These are phyloP conservation scores for Cecidostiba fungosa DNA, from an alignment of 2,888 invertebrate genomes.

Conservation along the genomic window DNA sequence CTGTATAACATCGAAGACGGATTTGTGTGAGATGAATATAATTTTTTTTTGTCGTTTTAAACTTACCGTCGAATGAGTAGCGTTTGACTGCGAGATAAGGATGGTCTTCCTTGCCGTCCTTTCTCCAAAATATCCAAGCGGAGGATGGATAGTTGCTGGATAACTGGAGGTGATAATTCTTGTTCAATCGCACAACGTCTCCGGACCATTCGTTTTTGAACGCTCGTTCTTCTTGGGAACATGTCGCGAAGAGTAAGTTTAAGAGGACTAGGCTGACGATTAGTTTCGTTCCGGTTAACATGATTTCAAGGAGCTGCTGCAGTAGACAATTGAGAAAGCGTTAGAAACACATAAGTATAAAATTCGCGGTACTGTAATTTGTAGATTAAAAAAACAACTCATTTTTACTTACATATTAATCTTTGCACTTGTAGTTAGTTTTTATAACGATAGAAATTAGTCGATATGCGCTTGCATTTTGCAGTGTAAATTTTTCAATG, in stretches of 20 bases:
- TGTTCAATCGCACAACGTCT: slow-evolving; percentile 1
- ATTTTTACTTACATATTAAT: too few species aligned
- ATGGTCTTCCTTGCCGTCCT: not conserved
- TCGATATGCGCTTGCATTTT: too few species aligned
- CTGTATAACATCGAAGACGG: not conserved
- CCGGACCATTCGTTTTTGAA: slow-evolving; percentile 6
- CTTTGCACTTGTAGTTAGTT: too few species aligned
- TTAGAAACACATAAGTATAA: too few species aligned
- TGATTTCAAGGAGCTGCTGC: not conserved
- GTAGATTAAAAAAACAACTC: too few species aligned
- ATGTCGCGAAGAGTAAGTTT: not conserved
- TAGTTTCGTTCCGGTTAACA: not conserved
- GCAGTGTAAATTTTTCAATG: too few species aligned
- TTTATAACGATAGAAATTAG: too few species aligned
- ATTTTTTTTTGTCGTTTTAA: not conserved
- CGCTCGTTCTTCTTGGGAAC: not conserved
- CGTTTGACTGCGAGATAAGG: not conserved
- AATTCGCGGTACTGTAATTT: too few species aligned
- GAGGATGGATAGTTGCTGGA: not conserved
- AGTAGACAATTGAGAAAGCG: too few species aligned
- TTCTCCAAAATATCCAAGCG: not conserved
- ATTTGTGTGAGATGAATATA: not conserved
- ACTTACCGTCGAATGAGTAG: not conserved
- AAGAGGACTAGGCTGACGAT: not conserved
- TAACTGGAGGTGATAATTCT: not conserved